Base-by-base conservation (phyloP, 2,888 invertebrate species). In the Lepidochrysops patricia region DNA sequence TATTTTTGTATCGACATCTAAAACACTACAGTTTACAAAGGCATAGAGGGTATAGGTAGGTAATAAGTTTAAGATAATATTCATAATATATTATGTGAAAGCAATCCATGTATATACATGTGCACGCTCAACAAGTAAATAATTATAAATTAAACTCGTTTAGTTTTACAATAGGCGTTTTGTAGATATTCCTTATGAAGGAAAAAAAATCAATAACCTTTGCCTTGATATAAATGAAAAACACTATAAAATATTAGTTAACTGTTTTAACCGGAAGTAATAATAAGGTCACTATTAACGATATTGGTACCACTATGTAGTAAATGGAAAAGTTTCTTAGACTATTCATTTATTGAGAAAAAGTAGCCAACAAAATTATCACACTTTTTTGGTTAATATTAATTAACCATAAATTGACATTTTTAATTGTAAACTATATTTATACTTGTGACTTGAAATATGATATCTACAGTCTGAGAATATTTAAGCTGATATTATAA, bases 401-500 rank as follows among this genome's bases (percentile, higher is more conserved):
- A 54, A n/a, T 32, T 29, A 32, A 54, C 54, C 54, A 32, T 54
- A 9, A 54, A 54, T 54, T 54, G 54, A 54, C 54, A 29, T 32
- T 15, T 54, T 54, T 29, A 54, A 32, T 54, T 29, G 15, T 29
- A 32, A 29, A 19, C 15, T 29, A 50, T 26, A n/a, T 12, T 19
- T 19, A 43, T 23, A 43, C 19, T 9, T 15, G 43, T 12, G 43
- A 43, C 43, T 4, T 43, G 19, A 9, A 19, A 43, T 43, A 6
- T 19, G 43, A 9, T 19, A 19, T 4, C 15, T 43, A 9, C 29
- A n/a, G n/a, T 29, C 9, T 29, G 7, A 29, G 29, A 43, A 3
- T 19, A 4, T 43, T 43, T 13, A 23, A 43, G 43, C 23, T 1
- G 19, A 43, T 43, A 9, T 19, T 9, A n/a, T n/a, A 7, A 19